phyloP scores from a whole-genome alignment of 2,113 vertebrate species.

The Chaetodon auriga region DNA sequence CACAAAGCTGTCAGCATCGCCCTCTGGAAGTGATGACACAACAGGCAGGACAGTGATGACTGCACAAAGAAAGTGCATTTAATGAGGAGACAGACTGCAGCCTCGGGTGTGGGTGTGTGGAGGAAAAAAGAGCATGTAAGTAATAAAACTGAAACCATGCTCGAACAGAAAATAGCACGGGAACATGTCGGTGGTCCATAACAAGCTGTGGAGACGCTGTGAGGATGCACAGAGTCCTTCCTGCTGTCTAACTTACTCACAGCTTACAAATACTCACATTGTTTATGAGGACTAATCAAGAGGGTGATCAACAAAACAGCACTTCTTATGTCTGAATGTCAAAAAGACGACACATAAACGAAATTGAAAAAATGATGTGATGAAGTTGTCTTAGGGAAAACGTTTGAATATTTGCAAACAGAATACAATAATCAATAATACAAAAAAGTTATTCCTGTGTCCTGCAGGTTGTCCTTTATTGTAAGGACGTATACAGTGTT shows the following conservation, averaged over 20 bases:
- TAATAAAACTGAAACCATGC: conserved; percentile 31
- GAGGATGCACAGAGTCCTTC: neutral
- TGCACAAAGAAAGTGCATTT: conserved; percentile 4
- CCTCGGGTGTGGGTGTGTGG: conserved; percentile 22
- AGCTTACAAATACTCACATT: neutral
- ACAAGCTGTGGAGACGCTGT: conserved; percentile 6
- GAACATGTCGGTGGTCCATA: neutral
- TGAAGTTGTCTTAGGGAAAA: neutral
- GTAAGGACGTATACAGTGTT: neutral
- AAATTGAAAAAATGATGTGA: neutral
- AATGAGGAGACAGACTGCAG: conserved; percentile 29
- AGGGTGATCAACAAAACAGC: too few species aligned
- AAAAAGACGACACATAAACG: neutral
- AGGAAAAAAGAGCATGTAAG: neutral
- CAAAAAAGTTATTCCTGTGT: neutral
- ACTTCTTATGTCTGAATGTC: neutral
- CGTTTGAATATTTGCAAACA: neutral
- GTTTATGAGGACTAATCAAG: neutral
- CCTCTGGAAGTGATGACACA: conserved; percentile 62
- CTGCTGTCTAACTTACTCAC: neutral
- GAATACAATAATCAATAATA: neutral
- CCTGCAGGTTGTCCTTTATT: neutral
- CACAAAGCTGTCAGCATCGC: conserved; percentile 63
- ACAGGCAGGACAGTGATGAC: conserved; percentile 24
- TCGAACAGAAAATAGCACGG: neutral